These are phyloP conservation scores for Cybosia mesomella DNA, from an alignment of 2,888 invertebrate genomes.

Conservation along the genomic window DNA sequence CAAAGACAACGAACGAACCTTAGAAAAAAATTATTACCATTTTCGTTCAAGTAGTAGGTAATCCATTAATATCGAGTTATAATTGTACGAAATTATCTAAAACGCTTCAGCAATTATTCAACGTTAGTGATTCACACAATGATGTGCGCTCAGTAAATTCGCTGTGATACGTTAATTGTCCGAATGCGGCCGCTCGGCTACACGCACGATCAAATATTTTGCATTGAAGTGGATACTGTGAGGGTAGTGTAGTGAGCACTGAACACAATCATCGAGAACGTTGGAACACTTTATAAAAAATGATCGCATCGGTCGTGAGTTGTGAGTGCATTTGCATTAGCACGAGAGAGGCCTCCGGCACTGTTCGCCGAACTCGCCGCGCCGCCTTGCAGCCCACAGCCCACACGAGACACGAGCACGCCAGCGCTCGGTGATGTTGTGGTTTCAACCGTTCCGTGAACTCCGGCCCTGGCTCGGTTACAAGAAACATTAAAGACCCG, in stretches of 20 bases:
- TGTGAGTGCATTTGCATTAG: constrained; percentile 25
- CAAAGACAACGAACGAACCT: not conserved
- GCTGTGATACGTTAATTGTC: constrained; percentile 31
- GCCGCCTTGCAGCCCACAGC: not conserved
- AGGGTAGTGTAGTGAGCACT: constrained; percentile 18
- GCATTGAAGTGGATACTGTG: constrained; percentile 22
- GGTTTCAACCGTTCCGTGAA: constrained; percentile 14
- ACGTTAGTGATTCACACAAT: constrained; percentile 15
- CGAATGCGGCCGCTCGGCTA: constrained; percentile 20
- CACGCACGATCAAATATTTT: constrained; percentile 30
- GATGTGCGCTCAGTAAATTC: constrained; percentile 21
- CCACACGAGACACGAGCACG: constrained; percentile 9
- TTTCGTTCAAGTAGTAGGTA: not conserved
- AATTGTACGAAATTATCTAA: constrained; percentile 12
- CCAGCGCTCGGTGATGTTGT: not conserved
- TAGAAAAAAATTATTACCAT: not conserved
- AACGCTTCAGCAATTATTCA: constrained; percentile 13
- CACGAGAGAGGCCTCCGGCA: constrained; percentile 22
- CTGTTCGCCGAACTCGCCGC: not conserved
- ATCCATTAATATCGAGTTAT: not conserved
- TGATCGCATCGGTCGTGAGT: constrained; percentile 14
- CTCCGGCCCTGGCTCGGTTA: constrained; percentile 4
- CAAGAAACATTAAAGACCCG: constrained; percentile 17
- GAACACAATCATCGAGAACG: constrained; percentile 27
- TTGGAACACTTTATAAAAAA: constrained; percentile 27